Base-by-base conservation (phyloP, 2,797 vertebrate genomes). In the Ctenopoma kingsleyae region DNA sequence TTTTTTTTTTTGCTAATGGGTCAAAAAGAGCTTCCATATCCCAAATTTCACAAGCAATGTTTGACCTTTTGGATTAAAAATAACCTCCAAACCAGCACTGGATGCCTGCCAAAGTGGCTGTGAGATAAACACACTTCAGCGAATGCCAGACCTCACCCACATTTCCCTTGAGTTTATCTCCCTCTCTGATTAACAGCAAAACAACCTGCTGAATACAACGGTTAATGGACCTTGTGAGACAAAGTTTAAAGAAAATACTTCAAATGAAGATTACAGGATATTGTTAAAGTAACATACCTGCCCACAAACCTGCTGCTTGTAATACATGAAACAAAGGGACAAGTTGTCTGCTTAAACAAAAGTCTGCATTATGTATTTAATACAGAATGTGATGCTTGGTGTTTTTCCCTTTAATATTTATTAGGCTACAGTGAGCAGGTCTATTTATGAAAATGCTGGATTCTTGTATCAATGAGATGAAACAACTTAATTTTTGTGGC, bases 1-100 rank as follows among this genome's bases (percentile, higher is more conserved):
- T 51, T 69, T 56, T 61, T 69, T 56, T 61, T 66, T 53, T 55
- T 47, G 49, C 74, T 59, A 46, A 54, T 2, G 1, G 80, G 60
- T 46, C 50, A 15, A 60, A 85, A 48, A 27, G 20, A 3, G 50
- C 70, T 73, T 51, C 23, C 36, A 67, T 36, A 55, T 56, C 71
- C 7, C n/a, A 4, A 47, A 65, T 75, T 70, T 80, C 41, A 65
- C 2, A 1, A 78, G 48, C 44, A 51, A 82, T 40, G 32, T 65
- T 68, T 79, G 76, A 86, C 78, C 61, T 84, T 87, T 75, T 20
- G 41, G 53, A 74, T 71, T 75, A 46, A 67, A 80, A 79, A 55
- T 54, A 76, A 60, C 59, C 65, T 58, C 52, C 38, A 54, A 74
- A 60, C 46, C 16, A 12, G 4, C 0, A 12, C 59, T 79, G 71